These are phyloP conservation scores for Xiphydria camelus DNA, from an alignment of 2,888 invertebrate species.

Conservation along the genomic window DNA sequence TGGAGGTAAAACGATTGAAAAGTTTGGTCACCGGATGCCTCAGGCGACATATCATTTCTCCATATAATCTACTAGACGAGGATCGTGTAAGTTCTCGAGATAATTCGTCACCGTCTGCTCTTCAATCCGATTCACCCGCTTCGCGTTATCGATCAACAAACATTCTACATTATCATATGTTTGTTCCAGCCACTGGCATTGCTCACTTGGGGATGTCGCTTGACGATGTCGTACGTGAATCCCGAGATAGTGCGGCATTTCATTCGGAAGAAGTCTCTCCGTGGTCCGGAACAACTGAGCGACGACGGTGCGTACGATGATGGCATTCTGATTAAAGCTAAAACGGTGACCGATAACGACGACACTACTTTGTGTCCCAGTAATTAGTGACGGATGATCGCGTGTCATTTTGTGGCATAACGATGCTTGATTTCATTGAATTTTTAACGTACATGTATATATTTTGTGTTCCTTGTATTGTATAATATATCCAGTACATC, in stretches of 20 bases:
- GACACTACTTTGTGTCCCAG: slow-evolving; percentile 59
- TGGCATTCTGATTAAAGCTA: slow-evolving; percentile 56
- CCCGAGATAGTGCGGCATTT: slow-evolving; percentile 63
- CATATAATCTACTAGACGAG: slow-evolving; percentile 64
- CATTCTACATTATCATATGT: slow-evolving; percentile 7
- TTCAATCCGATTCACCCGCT: background rate
- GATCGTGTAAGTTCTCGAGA: slow-evolving; percentile 64
- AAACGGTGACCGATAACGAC: slow-evolving; percentile 54
- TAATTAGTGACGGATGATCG: background rate
- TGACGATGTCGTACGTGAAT: slow-evolving; percentile 72
- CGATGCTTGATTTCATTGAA: no score
- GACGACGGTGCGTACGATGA: slow-evolving; percentile 61
- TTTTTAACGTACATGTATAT: no score
- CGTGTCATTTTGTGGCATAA: no score
- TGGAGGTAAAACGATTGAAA: slow-evolving; percentile 66
- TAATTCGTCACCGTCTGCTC: background rate
- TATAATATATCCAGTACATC: no score
- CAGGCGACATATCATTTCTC: slow-evolving; percentile 76
- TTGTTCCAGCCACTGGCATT: slow-evolving; percentile 71
- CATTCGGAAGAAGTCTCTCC: slow-evolving; percentile 65
- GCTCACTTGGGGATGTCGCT: slow-evolving; percentile 74
- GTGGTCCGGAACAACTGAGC: slow-evolving; percentile 62
- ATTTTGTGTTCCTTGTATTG: no score
- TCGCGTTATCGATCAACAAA: no score
- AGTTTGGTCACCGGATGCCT: slow-evolving; percentile 68